Percentiles rank a stretch among this genome's conserved stretches.
Conservation (phyloP, 2,113 vertebrate species). For the Alethe castanea region DNA sequence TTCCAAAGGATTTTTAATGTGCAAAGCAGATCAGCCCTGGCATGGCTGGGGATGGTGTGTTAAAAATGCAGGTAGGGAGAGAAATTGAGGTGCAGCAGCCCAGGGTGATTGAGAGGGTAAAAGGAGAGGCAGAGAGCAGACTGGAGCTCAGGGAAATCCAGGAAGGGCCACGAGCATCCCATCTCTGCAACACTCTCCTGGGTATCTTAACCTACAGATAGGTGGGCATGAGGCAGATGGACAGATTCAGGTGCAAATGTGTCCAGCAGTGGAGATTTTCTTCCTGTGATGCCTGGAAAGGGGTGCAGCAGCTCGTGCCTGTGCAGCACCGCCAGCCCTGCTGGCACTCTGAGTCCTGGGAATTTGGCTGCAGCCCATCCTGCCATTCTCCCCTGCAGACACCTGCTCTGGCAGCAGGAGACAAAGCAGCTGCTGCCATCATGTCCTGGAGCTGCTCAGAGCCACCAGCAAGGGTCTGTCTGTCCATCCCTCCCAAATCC, state of each 20-base stretch:
- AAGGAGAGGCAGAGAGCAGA: neutral
- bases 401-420: neutral
- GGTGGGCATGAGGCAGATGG: neutral
- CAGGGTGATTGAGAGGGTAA: neutral
- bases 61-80: neutral
- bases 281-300: neutral
- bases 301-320: neutral
- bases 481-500: neutral
- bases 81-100: neutral
- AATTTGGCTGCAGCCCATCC: neutral
- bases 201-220: fast-evolving
- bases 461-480: neutral
- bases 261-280: neutral
- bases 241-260: neutral
- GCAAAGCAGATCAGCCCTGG: neutral
- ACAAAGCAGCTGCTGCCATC: neutral
- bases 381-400: neutral
- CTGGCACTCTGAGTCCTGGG: neutral
- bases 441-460: neutral
- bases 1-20: too few relatives aligned
- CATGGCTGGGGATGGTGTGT: fast-evolving
- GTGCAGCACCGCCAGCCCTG: neutral
- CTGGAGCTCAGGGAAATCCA: neutral
- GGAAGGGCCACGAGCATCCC: neutral
- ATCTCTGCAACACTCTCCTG: neutral